These are phyloP conservation scores for Centropyge bicolor DNA, from an alignment of 2,797 vertebrate genomes.

Conservation along the genomic window DNA sequence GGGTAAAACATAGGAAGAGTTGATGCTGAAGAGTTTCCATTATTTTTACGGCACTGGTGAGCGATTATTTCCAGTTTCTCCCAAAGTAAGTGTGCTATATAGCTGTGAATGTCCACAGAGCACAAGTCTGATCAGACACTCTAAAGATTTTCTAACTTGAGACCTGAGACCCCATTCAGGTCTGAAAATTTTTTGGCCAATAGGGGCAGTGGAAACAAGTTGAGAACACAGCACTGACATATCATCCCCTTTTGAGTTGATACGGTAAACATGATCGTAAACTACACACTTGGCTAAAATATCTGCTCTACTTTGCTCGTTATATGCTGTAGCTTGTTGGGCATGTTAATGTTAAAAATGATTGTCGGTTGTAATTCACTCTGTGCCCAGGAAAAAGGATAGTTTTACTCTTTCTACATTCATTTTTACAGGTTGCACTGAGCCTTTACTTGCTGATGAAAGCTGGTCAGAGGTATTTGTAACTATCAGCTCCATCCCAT, in stretches of 20 bases:
- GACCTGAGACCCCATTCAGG: background rate
- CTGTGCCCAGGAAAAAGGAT: background rate
- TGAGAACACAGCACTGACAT: background rate
- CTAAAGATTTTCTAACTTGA: background rate
- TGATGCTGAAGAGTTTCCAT: constrained; percentile 15
- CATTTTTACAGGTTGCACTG: background rate
- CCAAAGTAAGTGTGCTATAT: background rate
- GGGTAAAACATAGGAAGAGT: background rate
- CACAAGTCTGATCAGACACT: background rate
- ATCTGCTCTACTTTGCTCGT: background rate
- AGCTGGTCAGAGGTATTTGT: background rate
- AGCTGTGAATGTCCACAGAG: background rate
- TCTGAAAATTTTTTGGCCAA: background rate
- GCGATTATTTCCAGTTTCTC: background rate
- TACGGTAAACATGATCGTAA: background rate
- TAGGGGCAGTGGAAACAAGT: background rate
- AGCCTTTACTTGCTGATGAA: background rate
- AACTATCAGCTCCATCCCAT: background rate
- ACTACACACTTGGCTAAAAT: no score
- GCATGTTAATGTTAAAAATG: background rate
- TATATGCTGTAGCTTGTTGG: background rate
- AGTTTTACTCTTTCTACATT: background rate
- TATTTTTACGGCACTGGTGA: background rate
- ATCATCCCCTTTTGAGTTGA: background rate
- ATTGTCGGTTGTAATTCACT: background rate